phyloP scores from a whole-genome alignment of 1,140 invertebrate species.

The Monomorium pharaonis region DNA sequence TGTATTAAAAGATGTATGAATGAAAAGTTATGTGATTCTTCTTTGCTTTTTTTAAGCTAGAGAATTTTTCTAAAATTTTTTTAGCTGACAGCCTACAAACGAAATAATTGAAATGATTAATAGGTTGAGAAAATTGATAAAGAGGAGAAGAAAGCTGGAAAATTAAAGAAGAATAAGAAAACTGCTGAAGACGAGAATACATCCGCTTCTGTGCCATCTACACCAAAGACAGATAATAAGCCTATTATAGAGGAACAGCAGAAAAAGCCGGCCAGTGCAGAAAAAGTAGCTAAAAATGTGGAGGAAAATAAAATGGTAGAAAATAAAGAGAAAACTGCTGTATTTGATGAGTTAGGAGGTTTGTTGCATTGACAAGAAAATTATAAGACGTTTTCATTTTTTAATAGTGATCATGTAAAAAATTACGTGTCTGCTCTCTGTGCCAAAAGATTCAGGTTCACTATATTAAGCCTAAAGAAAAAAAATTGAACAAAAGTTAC shows the following conservation, averaged over 20 bases:
- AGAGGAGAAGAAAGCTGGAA: conserved; percentile 76
- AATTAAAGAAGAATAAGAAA: conserved; percentile 84
- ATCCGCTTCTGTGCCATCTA: conserved; percentile 20
- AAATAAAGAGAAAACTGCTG: conserved; percentile 80
- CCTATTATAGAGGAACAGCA: conserved; percentile 62
- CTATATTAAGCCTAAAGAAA: too few species aligned
- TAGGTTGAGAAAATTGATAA: conserved; percentile 71
- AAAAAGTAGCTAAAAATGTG: conserved; percentile 80
- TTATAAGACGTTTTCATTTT: neutral
- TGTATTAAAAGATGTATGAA: too few species aligned
- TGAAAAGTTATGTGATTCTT: too few species aligned
- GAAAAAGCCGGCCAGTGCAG: conserved; percentile 42
- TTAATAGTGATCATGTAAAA: too few species aligned
- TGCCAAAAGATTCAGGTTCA: too few species aligned
- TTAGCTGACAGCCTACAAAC: conserved; percentile 9
- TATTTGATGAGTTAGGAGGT: conserved; percentile 90
- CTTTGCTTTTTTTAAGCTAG: too few species aligned
- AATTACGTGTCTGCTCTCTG: too few species aligned
- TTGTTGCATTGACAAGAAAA: neutral
- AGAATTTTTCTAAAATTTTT: neutral
- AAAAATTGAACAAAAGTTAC: too few species aligned
- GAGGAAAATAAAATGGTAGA: conserved; percentile 78
- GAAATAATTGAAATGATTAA: conserved; percentile 17
- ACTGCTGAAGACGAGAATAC: conserved; percentile 78
- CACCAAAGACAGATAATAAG: conserved; percentile 72